Evolutionary conservation across 2,888 invertebrate species (phyloP), one percentile per base, ranked within the genome.

Genomic region (Tholera decimalis): DNA sequence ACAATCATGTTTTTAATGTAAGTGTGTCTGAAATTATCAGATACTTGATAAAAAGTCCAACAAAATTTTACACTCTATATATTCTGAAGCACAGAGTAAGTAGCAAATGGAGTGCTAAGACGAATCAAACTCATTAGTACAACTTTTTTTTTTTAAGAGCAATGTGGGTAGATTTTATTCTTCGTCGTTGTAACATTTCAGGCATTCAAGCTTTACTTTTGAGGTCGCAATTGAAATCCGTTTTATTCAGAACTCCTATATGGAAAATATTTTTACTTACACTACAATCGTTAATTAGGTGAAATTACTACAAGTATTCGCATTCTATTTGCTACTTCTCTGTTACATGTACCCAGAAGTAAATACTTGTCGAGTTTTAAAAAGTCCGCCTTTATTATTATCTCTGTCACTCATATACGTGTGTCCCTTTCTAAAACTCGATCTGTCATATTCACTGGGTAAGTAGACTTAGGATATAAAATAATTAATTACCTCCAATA

Each of bases 401-500:
- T 33, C 26, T 35, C 9, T n/a, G 4, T 46, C 26, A 22, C 35
- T 35, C 24, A 2, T 24, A 37, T 15, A n/a, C 11, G 5, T 11
- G 8, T 35, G 11, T 61, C 11, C 46, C 13, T 18, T 41, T 20
- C 20, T 61, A 35, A 22, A 15, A 9, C 20, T 18, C n/a, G 62
- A 62, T 35, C 28, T 62, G 20, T 61, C n/a, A 26, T 61, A 11
- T 26, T 22, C 24, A 15, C 18, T 18, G 20, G 9, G 18, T 33
- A 41, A 15, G 9, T 65, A 72, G 43, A 44, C 11, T 53, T 71
- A 73, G 67, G 46, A 30, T 49, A 61, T 57, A 67, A 60, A 65
- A 58, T 61, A 71, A 66, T 65, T 73, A 66, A 72, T 65, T 82
- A 82, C 80, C 82, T 81, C 80, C 77, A 77, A 70, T 70, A 66